Base-by-base conservation (phyloP, 2,888 invertebrate species). In the Eledone cirrhosa region DNA sequence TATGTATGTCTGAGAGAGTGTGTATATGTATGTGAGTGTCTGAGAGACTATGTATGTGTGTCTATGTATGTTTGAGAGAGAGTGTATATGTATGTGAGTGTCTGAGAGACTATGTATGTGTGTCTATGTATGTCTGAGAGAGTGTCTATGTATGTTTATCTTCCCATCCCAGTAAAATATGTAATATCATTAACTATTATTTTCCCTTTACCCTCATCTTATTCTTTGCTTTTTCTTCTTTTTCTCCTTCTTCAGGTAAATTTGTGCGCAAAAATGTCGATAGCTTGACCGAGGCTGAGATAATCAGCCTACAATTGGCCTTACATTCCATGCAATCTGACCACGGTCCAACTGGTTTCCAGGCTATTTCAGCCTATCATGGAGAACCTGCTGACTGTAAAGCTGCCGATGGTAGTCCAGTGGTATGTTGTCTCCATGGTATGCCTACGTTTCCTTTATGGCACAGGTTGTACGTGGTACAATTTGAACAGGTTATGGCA, bases 211-310 rank as follows among this genome's bases (percentile, higher is more conserved):
- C 0, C 11, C 11, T 41, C 1, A 0, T 41, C 11, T 5, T 33
- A 33, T 41, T 8, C 11, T 41, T 41, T 41, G 5, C 2, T 41
- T 41, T 41, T 41, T 41, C 5, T 41, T 41, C 41, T 41, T 41
- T 8, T 41, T n/a, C n/a, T n/a, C 24, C 24, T 19, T n/a, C 77
- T 77, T 13, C 67, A 78, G 80, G 69, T 13, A 78, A 72, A 14
- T 65, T 81, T 65, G 29, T 81, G n/a, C 78, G 83, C n/a, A 83
- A 83, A 76, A 81, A 80, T 72, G 82, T 82, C 69, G 81, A 82
- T 16, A n/a, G 72, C 1, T 67, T 83, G 77, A 80, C 77, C n/a
- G 24, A 29, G 13, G 65, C 80, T 27, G 83, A 83, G 27, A 33
- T 81, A 22, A 67, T 80, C 19, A 77, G 48, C 31, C 77, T 83